Evolutionary conservation across 2,888 invertebrate species (phyloP).

Genomic region (Thymelicus lineola): DNA sequence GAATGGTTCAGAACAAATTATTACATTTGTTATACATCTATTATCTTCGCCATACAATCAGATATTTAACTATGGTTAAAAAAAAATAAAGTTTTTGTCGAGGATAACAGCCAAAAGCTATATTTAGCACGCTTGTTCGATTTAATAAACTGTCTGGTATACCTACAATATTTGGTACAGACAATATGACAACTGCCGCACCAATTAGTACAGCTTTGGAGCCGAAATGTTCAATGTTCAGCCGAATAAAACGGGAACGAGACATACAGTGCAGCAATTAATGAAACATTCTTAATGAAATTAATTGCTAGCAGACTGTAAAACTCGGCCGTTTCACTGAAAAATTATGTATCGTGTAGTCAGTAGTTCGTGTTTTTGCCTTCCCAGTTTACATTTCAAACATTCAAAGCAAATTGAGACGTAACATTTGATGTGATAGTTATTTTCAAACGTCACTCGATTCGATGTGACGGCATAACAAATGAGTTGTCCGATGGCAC

Average conservation of each 20-base stretch:
- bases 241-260: conserved; percentile 23
- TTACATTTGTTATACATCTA: not conserved
- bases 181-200: conserved; percentile 21
- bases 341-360: conserved; percentile 50
- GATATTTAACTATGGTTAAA: too few relatives aligned
- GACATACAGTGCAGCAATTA: conserved; percentile 27
- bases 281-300: conserved; percentile 34
- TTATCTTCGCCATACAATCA: too few relatives aligned
- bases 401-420: conserved; percentile 61
- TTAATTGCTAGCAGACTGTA: conserved; percentile 24
- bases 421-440: conserved; percentile 56
- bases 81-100: too few relatives aligned
- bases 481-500: conserved; percentile 58
- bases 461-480: conserved; percentile 57
- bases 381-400: conserved; percentile 39
- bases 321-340: conserved; percentile 45
- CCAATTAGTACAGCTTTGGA: conserved; percentile 34
- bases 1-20: not conserved
- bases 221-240: conserved; percentile 25
- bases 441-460: conserved; percentile 53
- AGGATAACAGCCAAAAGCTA: not conserved
- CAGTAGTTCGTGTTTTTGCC: conserved; percentile 24
- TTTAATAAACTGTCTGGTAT: not conserved
- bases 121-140: not conserved
- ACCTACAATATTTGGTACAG: not conserved